phyloP scores from a whole-genome alignment of 2,113 vertebrate species.

The Periophthalmodon schlosseri region DNA sequence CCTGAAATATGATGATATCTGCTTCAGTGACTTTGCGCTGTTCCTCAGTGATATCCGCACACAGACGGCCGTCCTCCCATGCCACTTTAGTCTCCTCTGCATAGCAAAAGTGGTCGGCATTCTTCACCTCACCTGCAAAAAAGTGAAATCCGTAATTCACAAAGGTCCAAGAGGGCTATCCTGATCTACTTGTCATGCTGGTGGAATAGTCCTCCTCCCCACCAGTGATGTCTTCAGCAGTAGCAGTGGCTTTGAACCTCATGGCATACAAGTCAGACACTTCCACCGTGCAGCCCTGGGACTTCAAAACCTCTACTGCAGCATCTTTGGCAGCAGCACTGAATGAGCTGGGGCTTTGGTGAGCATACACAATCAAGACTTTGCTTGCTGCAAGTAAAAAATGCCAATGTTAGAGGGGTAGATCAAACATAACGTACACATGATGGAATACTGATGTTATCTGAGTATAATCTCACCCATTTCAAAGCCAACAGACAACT shows the following conservation, averaged over 20 bases:
- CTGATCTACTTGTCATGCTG: neutral
- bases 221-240: constrained; percentile 78
- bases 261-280: constrained; percentile 83
- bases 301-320: constrained; percentile 64
- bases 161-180: neutral
- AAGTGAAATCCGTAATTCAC: neutral
- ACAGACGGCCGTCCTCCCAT: constrained; percentile 75
- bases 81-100: constrained; percentile 64
- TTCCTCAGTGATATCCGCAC: constrained; percentile 75
- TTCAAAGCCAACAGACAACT: neutral
- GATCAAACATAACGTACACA: neutral
- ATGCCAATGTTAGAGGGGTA: neutral
- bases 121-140: constrained; percentile 64
- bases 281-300: constrained; percentile 70
- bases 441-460: neutral
- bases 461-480: constrained; percentile 37
- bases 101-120: constrained; percentile 75
- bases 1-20: constrained; percentile 84
- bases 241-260: constrained; percentile 78
- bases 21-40: constrained; percentile 78
- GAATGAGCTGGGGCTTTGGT: constrained; percentile 79
- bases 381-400: constrained; percentile 44
- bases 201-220: neutral
- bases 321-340: constrained; percentile 80
- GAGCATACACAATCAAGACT: constrained; percentile 79